Evolutionary conservation across 2,797 vertebrate species (phyloP).

Genomic region (Arrhamphus sclerolepis): DNA sequence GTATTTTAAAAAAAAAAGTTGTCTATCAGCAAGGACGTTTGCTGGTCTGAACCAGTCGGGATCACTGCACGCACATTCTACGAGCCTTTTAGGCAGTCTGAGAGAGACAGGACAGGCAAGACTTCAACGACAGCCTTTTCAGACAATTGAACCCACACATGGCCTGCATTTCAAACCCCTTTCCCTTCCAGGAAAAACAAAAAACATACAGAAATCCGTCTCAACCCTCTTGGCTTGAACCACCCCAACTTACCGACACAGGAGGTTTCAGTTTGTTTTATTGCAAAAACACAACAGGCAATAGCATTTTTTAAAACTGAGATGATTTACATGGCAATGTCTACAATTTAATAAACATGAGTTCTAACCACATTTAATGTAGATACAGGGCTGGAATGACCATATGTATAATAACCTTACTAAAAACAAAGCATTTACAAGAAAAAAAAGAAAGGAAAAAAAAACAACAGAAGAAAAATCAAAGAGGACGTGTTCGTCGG

Average conservation of each 20-base stretch:
- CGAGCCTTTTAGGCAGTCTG: slow-evolving; percentile 75
- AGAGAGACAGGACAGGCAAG: slow-evolving; percentile 80
- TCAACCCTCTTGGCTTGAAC: slow-evolving; percentile 74
- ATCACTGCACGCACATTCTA: slow-evolving; percentile 60
- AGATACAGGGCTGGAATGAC: slow-evolving; percentile 95
- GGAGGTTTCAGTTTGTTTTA: slow-evolving; percentile 99
- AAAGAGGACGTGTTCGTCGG: slow-evolving; percentile 83
- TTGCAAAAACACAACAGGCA: slow-evolving; percentile 99
- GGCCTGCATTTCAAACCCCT: slow-evolving; percentile 34
- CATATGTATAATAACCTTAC: slow-evolving; percentile 96
- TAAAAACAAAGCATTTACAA: slow-evolving; percentile 99
- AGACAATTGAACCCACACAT: slow-evolving; percentile 56
- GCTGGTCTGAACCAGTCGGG: slow-evolving; percentile 50
- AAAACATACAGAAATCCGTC: slow-evolving; percentile 52
- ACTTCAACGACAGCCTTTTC: slow-evolving; percentile 69
- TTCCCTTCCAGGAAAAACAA: slow-evolving; percentile 13
- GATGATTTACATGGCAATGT: slow-evolving; percentile 99
- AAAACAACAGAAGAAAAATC: slow-evolving; percentile 37
- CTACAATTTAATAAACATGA: slow-evolving; percentile 98
- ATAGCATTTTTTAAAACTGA: slow-evolving; percentile 95
- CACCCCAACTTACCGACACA: slow-evolving; percentile 99
- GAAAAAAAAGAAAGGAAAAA: slow-evolving; percentile 77
- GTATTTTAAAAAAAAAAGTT: slow-evolving; percentile 18
- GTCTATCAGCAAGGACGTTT: slow-evolving; percentile 56
- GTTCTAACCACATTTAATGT: slow-evolving; percentile 96